Conservation (phyloP, 2,888 invertebrate species). For the Tetragonisca angustula region DNA sequence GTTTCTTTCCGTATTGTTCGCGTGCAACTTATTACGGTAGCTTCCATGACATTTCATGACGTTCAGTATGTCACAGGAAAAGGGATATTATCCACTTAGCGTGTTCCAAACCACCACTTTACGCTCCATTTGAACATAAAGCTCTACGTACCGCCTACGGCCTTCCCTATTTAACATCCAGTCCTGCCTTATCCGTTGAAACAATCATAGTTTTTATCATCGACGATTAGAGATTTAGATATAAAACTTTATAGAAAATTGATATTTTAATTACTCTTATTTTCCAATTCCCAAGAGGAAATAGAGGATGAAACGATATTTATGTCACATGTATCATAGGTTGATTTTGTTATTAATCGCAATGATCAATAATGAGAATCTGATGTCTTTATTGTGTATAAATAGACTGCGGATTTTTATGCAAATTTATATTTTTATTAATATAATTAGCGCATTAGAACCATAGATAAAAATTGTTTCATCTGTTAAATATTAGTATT, state of each 20-base stretch:
- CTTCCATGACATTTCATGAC: constrained; percentile 72
- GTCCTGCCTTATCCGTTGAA: constrained; percentile 61
- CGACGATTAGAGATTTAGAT: not conserved
- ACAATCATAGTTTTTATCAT: constrained; percentile 35
- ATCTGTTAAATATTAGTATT: too few species aligned
- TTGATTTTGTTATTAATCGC: too few species aligned
- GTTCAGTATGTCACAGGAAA: constrained; percentile 81
- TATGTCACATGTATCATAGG: not conserved
- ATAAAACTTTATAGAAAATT: not conserved
- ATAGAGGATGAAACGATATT: not conserved
- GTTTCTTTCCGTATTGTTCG: constrained; percentile 55
- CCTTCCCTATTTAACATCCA: constrained; percentile 74
- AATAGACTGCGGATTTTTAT: too few species aligned
- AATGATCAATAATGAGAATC: too few species aligned
- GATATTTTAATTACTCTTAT: not conserved
- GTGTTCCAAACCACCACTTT: constrained; percentile 79
- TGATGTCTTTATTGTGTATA: too few species aligned
- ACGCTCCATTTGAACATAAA: constrained; percentile 78
- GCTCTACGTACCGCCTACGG: constrained; percentile 74
- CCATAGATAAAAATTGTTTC: too few species aligned
- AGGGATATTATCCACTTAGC: constrained; percentile 82
- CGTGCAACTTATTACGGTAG: constrained; percentile 57
- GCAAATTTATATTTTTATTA: too few species aligned
- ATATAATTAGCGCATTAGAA: too few species aligned
- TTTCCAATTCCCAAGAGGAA: not conserved